Evolutionary conservation across 2,888 invertebrate species (phyloP), one percentile per base, ranked within the genome.

Genomic region (Sisyra nigra): DNA sequence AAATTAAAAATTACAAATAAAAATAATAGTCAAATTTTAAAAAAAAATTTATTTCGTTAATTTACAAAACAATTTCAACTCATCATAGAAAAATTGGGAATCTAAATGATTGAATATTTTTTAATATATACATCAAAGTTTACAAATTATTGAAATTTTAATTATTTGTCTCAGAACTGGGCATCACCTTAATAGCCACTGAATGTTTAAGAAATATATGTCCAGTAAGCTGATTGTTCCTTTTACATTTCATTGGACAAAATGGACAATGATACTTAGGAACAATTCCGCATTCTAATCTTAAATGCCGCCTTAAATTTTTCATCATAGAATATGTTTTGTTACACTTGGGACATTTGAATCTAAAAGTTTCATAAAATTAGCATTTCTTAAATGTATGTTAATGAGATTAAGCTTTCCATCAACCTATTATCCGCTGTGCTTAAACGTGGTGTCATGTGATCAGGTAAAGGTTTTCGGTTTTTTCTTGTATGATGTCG

Each of bases 211-310:
- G 42, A 15, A 48, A 42, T 11, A 52, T 49, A 46, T 52, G 52
- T 45, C 47, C 47, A 29, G 43, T 47, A 19, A 52, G 41, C 42
- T 52, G 52, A 47, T 52, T 52, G 32, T 52, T 51, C 11, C 52
- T 42, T 44, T 52, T 52, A 43, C 34, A 34, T 19, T 34, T 41
- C 11, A 11, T 34, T 10, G 41, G 35, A 19, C 41, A 41, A 47
- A 57, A 56, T 2, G 58, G 57, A 45, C 63, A 63, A 40, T 54
- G 54, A 44, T 60, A 62, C 38, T 48, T 51, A 2, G 62, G 62
- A n/a, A 54, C 55, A 45, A 56, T 57, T 10, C 63, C 63, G 47
- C 65, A 65, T 48, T 63, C 62, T 44, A 58, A 54, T 45, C 55
- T 55, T 45, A 59, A 48, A 49, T 65, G 65, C 30, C 60, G 56